Evolutionary conservation across 2,797 vertebrate species (phyloP), one percentile per base, ranked within the genome.

Genomic region (Oreochromis mossambicus): DNA sequence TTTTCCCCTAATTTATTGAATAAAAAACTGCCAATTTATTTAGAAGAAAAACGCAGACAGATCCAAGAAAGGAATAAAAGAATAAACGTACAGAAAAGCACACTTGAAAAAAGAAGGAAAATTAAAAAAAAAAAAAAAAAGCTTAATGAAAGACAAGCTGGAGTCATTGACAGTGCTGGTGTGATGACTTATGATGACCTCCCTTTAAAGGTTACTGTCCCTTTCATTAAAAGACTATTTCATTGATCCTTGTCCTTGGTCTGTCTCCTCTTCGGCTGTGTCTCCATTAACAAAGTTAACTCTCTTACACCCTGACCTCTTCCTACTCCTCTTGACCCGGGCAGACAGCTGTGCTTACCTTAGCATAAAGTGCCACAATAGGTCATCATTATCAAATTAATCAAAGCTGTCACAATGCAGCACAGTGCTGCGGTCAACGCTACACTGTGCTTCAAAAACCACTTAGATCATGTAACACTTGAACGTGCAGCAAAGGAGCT

Each of bases 371-470:
- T 87, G 93, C 92, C 94, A 92, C 91, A 86, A 75, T 86, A 95
- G 96, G 95, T 96, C 96, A 96, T 96, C 95, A 95, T 96, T 96
- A 96, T 96, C 96, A 95, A 94, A 96, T 95, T 94, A 95, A 95
- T 95, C 95, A 93, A 94, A 94, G 90, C 93, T 94, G 92, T 92
- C 93, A 94, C 84, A 91, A 84, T 77, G 82, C 82, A 50, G 88
- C 84, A 6, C 61, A 77, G 87, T 4, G 56, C 86, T 84, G 89
- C 83, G 79, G 90, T 92, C 90, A 78, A 86, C 10, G 50, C 89
- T 63, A 76, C 3, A 77, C 87, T 29, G 78, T 46, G 51, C 85
- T 78, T 76, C 89, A 78, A 55, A 83, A 87, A 86, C 85, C 89
- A 83, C 86, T 92, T 85, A 85, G 87, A 87, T 95, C 92, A 86